A percentile compares a stretch with the other conserved stretches of the same genome.
phyloP scores from a whole-genome alignment of 1,140 invertebrate genomes.

The Leptinotarsa undecemlineata region DNA sequence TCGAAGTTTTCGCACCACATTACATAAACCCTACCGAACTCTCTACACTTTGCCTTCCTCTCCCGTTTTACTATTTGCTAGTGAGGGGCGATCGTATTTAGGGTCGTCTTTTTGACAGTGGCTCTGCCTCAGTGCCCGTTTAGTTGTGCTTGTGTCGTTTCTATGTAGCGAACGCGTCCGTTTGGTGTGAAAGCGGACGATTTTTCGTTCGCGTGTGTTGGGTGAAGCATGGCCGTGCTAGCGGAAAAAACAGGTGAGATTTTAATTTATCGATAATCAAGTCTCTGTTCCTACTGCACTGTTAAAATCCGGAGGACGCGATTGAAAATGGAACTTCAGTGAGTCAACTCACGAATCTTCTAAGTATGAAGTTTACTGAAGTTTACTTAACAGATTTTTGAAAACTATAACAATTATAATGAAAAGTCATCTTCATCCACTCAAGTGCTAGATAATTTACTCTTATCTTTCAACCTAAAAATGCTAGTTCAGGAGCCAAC shows the following conservation, averaged over 20 bases:
- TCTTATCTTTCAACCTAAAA: neutral
- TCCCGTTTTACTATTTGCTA: conserved; percentile 14
- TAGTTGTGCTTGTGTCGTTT: conserved; percentile 15
- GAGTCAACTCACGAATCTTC: too few relatives aligned
- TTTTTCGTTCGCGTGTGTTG: neutral
- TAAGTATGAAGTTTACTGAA: too few relatives aligned
- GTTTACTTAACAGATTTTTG: too few relatives aligned
- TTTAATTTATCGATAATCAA: too few relatives aligned
- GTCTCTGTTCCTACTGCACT: too few relatives aligned
- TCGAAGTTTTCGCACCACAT: conserved; percentile 10
- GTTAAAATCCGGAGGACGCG: too few relatives aligned
- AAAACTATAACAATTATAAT: too few relatives aligned
- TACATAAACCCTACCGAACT: neutral
- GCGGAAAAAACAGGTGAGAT: neutral
- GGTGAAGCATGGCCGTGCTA: neutral
- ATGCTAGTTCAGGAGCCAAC: neutral
- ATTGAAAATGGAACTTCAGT: neutral
- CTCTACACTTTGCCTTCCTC: conserved; percentile 2
- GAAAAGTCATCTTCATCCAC: neutral
- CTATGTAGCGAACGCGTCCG: neutral
- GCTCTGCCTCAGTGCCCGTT: conserved; percentile 8
- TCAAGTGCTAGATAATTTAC: neutral
- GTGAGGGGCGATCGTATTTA: conserved; percentile 11
- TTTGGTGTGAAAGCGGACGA: neutral
- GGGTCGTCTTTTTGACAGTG: conserved; percentile 18